Evolutionary conservation across 2,113 vertebrate genomes (phyloP).

Genomic region (Eolophus roseicapilla): DNA sequence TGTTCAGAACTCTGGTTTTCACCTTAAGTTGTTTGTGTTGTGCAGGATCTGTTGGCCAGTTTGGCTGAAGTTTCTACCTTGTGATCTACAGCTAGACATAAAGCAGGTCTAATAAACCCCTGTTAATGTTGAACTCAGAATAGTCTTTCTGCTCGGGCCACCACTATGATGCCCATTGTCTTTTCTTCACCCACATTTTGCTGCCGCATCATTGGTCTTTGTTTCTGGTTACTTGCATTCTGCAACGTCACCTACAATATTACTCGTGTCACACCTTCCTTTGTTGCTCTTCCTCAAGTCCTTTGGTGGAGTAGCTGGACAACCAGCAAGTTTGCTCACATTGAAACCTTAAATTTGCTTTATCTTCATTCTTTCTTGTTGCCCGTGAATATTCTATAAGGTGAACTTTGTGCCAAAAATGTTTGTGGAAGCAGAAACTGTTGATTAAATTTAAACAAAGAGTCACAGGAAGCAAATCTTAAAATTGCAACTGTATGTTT

Average conservation of each 20-base stretch:
- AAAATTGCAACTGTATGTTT: conserved; percentile 50
- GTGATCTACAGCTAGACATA: not conserved
- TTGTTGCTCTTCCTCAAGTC: not conserved
- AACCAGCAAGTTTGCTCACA: not conserved
- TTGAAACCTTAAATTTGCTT: not conserved
- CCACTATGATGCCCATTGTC: not conserved
- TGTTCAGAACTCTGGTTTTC: conserved; percentile 42
- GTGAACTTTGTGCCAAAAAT: not conserved
- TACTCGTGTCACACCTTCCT: not conserved
- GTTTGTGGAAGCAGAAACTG: conserved; percentile 46
- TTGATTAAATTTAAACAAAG: conserved; percentile 35
- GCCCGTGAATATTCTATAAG: not conserved
- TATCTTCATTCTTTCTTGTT: not conserved
- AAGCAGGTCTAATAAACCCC: not conserved
- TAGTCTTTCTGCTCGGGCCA: not conserved
- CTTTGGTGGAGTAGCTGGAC: not conserved
- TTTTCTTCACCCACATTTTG: not conserved
- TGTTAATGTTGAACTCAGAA: not conserved
- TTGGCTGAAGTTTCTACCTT: not conserved
- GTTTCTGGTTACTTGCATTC: not conserved
- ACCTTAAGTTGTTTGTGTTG: conserved; percentile 50
- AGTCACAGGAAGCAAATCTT: conserved; percentile 60
- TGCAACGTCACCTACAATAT: not conserved
- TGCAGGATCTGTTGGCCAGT: not conserved
- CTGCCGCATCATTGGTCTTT: not conserved